Base-by-base conservation (phyloP, 2,113 vertebrate species). In the Hemiprocne comata region DNA sequence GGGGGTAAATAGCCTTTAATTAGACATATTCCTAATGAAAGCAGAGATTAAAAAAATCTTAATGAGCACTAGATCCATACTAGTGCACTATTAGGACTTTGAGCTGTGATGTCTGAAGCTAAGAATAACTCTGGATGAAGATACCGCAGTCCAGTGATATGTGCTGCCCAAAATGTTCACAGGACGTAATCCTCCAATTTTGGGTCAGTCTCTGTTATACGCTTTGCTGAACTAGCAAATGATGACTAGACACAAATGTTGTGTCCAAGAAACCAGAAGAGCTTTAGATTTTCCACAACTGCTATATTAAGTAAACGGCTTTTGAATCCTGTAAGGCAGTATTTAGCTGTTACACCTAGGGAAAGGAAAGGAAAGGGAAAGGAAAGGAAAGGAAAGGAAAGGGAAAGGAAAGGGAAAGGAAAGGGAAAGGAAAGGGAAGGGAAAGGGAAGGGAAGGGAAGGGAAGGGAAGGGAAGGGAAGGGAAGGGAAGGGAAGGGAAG, bases 1-100 rank as follows among this genome's bases (percentile, higher is more conserved):
- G 31, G 61, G 55, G 62, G 38, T 73, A 85, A 91, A 90, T 82
- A 79, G 38, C 36, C 73, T 84, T 75, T 86, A 94, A 89, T 87
- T 90, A 95, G 90, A 60, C 18, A 51, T 50, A 33, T 13, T 75
- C 57, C 82, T 93, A 71, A 90, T 67, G 55, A 84, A 77, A 90
- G 53, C 5, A 75, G 46, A 31, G 57, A 72, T 57, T 26, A 26
- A 26, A 44, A 69, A 64, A 48, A 48, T 34, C 11, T 12, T 25
- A 34, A 64, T 29, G 29, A 46, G 16, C 23, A 19, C 58, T 62
- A 80, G 48, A 29, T 55, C 57, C 9, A 29, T 77, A 66, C 38
- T n/a, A 40, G 40, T 82, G 31, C 13, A 7, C 36, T 64, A 15
- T 83, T 51, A 40, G 40, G 66, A 67, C 72, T 64, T 95, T 95